Base-by-base conservation (phyloP, 1,140 invertebrate genomes). In the Zophobas morio region DNA sequence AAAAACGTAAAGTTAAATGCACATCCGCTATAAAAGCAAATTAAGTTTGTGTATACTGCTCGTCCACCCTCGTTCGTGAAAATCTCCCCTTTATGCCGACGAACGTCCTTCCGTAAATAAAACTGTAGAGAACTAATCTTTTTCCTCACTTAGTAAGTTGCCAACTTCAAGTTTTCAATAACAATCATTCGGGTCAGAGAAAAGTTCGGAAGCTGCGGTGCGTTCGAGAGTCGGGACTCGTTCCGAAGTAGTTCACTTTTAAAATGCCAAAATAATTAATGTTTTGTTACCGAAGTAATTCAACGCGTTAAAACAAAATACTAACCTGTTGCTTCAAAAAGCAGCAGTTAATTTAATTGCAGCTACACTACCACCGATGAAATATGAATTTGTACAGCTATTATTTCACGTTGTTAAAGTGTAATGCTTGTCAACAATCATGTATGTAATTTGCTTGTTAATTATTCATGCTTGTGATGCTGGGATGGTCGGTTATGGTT, bases 321-420 rank as follows among this genome's bases (percentile, higher is more conserved):
- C 37, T 60, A 66, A 66, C 60, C 60, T 66, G 60, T 66, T 66
- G 60, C 60, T 66, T 66, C 60, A 66, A 66, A 66, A 66, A 66
- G 20, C 60, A 66, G 37, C 39, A 66, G 60, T 66, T 66, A 40
- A 66, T 66, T 66, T 66, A 66, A 66, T 66, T 66, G 60, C 60
- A 66, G 39, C 60, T 42, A 66, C 60, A 66, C 60, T 42, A 66
- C 37, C 60, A 42, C 39, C 39, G 39, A 66, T 66, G 60, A 66
- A 66, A 66, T 66, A 66, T 66, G 60, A 66, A 66, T 66, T 66
- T 66, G 39, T 39, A 42, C 60, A 66, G 37, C 60, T 66, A 66
- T 20, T 20, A 20, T 66, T 66, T 66, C 60, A 40, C 32, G 60
- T 42, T 36, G 60, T 66, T 66, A 42, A 42, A 66, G 60, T 66